A percentile compares a stretch with the other conserved stretches of the same genome.
Conservation (phyloP, 30 jellyfish, hydroid and myxozoan species). For the Phacellophora camtschatica region DNA sequence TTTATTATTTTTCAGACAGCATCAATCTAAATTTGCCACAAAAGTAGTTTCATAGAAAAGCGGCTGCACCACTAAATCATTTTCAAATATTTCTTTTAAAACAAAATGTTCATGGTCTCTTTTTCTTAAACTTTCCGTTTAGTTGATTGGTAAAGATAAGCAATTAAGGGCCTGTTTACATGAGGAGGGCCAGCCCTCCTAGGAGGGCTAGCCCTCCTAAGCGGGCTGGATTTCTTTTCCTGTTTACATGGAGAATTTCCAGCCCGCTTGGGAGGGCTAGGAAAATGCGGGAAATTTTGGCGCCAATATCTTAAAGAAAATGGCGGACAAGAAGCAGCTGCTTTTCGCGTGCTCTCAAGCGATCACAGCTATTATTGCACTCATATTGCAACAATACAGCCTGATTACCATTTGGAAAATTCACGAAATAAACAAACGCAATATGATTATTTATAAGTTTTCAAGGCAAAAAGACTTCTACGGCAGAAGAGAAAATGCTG, state of each 20-base stretch:
- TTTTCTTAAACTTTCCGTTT: too few relatives aligned
- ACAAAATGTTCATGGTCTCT: too few relatives aligned
- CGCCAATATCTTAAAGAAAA: slow-evolving; percentile 34
- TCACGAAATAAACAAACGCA: slow-evolving; percentile 26
- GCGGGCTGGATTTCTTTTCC: slow-evolving; percentile 37
- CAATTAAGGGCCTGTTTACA: slow-evolving; percentile 12
- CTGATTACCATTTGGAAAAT: slow-evolving; percentile 40
- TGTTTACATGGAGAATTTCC: slow-evolving; percentile 56
- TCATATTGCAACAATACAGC: slow-evolving; percentile 48
- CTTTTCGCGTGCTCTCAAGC: slow-evolving; percentile 36
- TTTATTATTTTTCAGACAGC: too few relatives aligned
- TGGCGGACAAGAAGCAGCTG: slow-evolving; percentile 43
- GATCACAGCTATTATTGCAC: slow-evolving; percentile 39
- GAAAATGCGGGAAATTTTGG: slow-evolving; percentile 1
- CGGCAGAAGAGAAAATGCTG: slow-evolving; percentile 58
- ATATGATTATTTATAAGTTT: slow-evolving; percentile 17
- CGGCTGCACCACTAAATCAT: too few relatives aligned
- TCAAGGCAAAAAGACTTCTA: slow-evolving; percentile 52
- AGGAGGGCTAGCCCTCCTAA: slow-evolving; percentile 56
- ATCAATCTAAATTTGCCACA: too few relatives aligned
- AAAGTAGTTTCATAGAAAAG: too few relatives aligned
- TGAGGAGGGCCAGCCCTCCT: slow-evolving; percentile 62
- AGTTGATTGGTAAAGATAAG: too few relatives aligned
- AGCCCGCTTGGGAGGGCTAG: slow-evolving; percentile 78
- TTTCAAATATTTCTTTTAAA: too few relatives aligned